Base-by-base conservation (phyloP, 2,888 invertebrate genomes). In the Pinctada fucata region DNA sequence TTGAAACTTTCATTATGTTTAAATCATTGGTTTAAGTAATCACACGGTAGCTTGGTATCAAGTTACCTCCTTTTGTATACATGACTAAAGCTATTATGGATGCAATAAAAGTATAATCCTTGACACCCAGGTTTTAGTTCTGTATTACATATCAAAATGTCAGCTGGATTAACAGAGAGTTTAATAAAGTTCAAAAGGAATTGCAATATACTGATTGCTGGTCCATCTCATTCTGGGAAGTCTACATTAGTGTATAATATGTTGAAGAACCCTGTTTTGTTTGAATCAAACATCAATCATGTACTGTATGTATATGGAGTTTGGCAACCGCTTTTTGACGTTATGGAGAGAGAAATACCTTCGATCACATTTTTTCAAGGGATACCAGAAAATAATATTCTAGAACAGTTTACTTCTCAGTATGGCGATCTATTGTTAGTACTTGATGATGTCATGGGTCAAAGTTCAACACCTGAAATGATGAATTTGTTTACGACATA, bases 401-500 rank as follows among this genome's bases (percentile, higher is more conserved):
- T 78, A 49, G 72, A 78, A 58, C 67, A 75, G 72, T 71, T 58
- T 49, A 52, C 75, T 10, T 49, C 58, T 10, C 76, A 77, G 52
- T 66, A 66, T 31, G 47, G 45, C 8, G 66, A 71, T 63, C 74
- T 66, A 58, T 47, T 79, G 16, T 45, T 82, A 3, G 68, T 79
- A 10, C 65, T 82, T 2, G 82, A 82, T 68, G 80, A 80, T 69
- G 65, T 80, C 10, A 78, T 78, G 78, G 64, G 72, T 16, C 69
- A 77, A 52, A 31, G 50, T 31, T 47, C 58, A 6, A 31, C 47
- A 3, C 67, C 72, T 58, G 72, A 78, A 64, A 58, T 80, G 3
- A 64, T 72, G 47, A 52, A 78, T 73, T 72, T 80, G 52, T 80
- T 78, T 47, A 78, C 78, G 8, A 75, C 64, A 10, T 75, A 49